Base-by-base conservation (phyloP, 2,888 invertebrate genomes). In the Netelia virgata region DNA sequence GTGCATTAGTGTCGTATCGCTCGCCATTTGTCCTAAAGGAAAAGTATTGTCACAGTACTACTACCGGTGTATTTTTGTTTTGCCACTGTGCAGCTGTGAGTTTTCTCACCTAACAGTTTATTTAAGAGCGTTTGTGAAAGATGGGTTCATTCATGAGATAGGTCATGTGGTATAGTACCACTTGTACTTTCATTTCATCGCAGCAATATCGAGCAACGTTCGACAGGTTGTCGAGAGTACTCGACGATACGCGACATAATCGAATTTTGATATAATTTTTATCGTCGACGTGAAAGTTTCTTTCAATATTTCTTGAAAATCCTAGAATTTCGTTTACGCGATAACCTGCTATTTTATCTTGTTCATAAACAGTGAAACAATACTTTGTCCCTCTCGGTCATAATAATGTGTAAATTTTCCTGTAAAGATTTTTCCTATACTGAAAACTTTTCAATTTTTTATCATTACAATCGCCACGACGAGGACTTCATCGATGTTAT, bases 101-200 rank as follows among this genome's bases (percentile, higher is more conserved):
- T 11, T 53, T 47, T 83, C 79, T 64, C 76, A 70, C 57, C 57
- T 53, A 70, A 75, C 53, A 57, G 72, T 76, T 80, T 59, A 61
- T 80, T 75, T 50, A 68, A 57, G 79, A n/a, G 20, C 55, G 23
- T 55, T 59, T 53, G 59, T 59, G 36, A 79, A 55, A 64, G 63
- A 78, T 55, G 36, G 28, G 28, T 53, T 55, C 53, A 59, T 43
- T 18, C 61, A 47, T 14, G 28, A 55, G 9, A 20, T n/a, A 16
- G 28, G 61, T 41, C 43, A 28, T 28, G 14, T 28, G 20, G 53
- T 53, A 23, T 14, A 47, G 11, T 11, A 16, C 47, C 18, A 11
- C 50, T n/a, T 14, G 36, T 53, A 36, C 36, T 53, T 53, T 28
- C n/a, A 10, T 28, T 23, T 69, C 53, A 28, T 55, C 28, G 69